These are phyloP conservation scores for Budorcas taxicolor DNA, from an alignment of 2,113 vertebrate species.

Conservation along the genomic window DNA sequence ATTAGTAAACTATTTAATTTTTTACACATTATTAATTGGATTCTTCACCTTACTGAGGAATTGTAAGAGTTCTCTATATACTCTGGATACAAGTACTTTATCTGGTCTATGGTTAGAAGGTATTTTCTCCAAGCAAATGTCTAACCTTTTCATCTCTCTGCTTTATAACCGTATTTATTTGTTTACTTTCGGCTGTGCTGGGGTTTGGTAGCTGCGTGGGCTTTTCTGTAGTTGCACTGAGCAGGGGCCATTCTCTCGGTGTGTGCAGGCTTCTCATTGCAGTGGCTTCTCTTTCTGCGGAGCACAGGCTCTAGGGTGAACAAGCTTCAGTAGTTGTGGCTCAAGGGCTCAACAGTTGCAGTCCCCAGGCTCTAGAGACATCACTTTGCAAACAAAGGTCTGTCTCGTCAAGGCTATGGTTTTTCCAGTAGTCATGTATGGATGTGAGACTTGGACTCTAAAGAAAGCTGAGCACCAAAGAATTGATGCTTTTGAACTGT, in stretches of 20 bases:
- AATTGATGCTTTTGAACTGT: too few relatives aligned
- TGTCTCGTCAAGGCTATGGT: too few relatives aligned
- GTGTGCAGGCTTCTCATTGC: background rate
- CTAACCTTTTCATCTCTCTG: background rate
- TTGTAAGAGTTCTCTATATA: background rate
- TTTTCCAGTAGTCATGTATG: too few relatives aligned
- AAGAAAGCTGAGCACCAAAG: too few relatives aligned
- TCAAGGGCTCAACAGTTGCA: background rate
- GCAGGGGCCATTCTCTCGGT: background rate
- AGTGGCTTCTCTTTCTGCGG: rapidly evolving
- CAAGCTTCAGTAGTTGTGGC: background rate
- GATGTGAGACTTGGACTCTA: too few relatives aligned
- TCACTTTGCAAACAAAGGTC: too few relatives aligned
- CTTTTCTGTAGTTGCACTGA: rapidly evolving
- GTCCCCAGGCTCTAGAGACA: background rate
- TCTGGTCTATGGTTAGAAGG: background rate
- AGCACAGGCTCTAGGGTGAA: background rate
- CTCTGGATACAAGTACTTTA: background rate
- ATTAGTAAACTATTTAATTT: background rate
- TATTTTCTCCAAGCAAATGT: background rate
- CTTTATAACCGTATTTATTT: background rate
- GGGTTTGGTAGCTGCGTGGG: background rate
- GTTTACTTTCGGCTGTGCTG: background rate
- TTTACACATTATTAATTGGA: background rate
- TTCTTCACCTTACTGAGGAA: background rate